A percentile compares a stretch with the other conserved stretches of the same genome.
These are phyloP conservation scores for Drosophila ustulata DNA, from an alignment of 2,888 invertebrate species.

Conservation along the genomic window DNA sequence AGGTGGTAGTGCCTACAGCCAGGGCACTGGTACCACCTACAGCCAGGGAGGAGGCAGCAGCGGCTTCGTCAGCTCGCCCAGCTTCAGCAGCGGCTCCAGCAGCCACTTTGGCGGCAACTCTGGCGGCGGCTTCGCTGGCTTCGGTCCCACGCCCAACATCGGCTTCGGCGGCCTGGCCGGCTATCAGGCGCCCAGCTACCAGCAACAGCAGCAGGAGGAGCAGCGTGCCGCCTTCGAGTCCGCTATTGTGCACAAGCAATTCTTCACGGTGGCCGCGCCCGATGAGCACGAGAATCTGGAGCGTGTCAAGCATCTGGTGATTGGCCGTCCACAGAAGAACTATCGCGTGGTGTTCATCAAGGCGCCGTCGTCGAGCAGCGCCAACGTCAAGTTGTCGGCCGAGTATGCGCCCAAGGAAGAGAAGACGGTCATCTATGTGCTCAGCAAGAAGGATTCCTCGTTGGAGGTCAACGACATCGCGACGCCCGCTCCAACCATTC, in stretches of 20 bases:
- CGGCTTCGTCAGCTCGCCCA: neutral
- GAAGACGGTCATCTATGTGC: slow-evolving; percentile 84
- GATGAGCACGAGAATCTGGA: slow-evolving; percentile 80
- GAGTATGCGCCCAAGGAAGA: slow-evolving; percentile 83
- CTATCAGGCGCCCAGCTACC: slow-evolving; percentile 62
- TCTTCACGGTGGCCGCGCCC: slow-evolving; percentile 83
- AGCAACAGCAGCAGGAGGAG: slow-evolving; percentile 59
- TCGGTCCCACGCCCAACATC: slow-evolving; percentile 59
- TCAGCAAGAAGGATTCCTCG: slow-evolving; percentile 82
- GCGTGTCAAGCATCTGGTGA: slow-evolving; percentile 78
- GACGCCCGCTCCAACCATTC: slow-evolving; percentile 82
- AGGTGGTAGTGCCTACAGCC: slow-evolving; percentile 10
- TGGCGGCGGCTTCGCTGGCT: slow-evolving; percentile 44
- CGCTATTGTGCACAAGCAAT: slow-evolving; percentile 81
- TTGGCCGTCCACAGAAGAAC: slow-evolving; percentile 83
- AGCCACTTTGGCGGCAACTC: slow-evolving; percentile 22
- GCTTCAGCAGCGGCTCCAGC: slow-evolving; percentile 29
- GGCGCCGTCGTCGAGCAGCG: slow-evolving; percentile 78
- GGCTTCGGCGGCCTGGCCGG: slow-evolving; percentile 61
- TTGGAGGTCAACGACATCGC: slow-evolving; percentile 82
- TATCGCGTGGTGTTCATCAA: slow-evolving; percentile 84
- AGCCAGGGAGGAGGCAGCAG: slow-evolving; percentile 28
- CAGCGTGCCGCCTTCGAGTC: slow-evolving; percentile 67
- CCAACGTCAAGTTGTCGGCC: slow-evolving; percentile 79
- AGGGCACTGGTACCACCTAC: slow-evolving; percentile 10